These are phyloP conservation scores for Hydroisotoma schaefferi DNA, from an alignment of 2,888 invertebrate genomes.

Conservation along the genomic window DNA sequence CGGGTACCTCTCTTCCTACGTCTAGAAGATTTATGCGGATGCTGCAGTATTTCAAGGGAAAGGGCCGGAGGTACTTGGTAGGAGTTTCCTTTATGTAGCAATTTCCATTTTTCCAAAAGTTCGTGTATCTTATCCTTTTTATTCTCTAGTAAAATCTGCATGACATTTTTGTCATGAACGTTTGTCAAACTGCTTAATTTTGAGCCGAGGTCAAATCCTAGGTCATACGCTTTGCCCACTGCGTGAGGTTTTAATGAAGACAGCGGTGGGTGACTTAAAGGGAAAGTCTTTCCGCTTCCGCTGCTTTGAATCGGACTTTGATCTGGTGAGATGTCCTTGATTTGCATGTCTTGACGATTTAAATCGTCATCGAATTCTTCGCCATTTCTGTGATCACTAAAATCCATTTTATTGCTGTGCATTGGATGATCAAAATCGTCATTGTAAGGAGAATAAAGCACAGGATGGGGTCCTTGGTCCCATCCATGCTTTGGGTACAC, in stretches of 20 bases:
- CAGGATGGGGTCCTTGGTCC: conserved; percentile 1
- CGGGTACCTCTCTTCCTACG: too few relatives aligned
- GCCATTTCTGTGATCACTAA: too few relatives aligned
- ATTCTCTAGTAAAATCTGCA: conserved; percentile 35
- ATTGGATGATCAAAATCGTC: too few relatives aligned
- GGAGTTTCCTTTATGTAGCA: conserved; percentile 22
- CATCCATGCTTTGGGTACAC: conserved; percentile 4
- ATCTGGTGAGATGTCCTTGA: too few relatives aligned
- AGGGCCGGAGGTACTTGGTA: neutral
- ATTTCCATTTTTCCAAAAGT: conserved; percentile 34
- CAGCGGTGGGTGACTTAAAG: too few relatives aligned
- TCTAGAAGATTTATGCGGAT: neutral
- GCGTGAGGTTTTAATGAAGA: conserved; percentile 18
- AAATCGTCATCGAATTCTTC: too few relatives aligned
- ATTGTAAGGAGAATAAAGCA: too few relatives aligned
- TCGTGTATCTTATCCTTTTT: conserved; percentile 36
- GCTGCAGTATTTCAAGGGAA: neutral
- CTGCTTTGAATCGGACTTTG: too few relatives aligned
- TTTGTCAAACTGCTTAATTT: conserved; percentile 23
- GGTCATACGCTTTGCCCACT: conserved; percentile 11
- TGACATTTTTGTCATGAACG: conserved; percentile 34
- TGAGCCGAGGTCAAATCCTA: conserved; percentile 30
- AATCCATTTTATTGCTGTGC: too few relatives aligned
- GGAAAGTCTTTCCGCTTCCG: conserved; percentile 1
- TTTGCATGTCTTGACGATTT: too few relatives aligned